Percentiles rank a stretch among this genome's conserved stretches.
Evolutionary conservation across 2,797 vertebrate species (phyloP).

Genomic region (Ispidina lecontei): DNA sequence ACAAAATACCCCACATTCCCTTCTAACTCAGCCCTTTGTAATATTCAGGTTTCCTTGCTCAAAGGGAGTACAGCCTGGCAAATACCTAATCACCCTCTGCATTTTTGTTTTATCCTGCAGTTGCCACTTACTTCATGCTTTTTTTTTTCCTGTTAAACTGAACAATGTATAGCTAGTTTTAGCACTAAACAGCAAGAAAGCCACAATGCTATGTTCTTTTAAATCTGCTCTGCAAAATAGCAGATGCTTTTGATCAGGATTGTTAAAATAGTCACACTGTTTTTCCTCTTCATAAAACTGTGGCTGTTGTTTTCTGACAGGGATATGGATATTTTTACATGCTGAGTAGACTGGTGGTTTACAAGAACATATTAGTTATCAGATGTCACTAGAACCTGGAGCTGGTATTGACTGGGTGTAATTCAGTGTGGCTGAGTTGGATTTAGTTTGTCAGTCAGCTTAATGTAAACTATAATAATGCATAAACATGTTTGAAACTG

Average conservation of each 20-base stretch:
- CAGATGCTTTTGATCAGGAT: not conserved
- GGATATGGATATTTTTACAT: not conserved
- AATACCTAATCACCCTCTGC: conserved; percentile 36
- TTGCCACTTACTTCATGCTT: conserved; percentile 45
- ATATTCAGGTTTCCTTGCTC: conserved; percentile 63
- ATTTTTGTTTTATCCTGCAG: conserved; percentile 3
- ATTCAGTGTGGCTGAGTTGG: not conserved
- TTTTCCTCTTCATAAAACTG: not conserved
- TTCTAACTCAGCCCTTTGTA: conserved; percentile 67
- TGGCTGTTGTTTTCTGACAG: not conserved
- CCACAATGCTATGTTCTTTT: not conserved
- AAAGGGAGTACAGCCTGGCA: conserved; percentile 51
- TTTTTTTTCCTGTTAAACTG: not conserved
- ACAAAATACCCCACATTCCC: conserved; percentile 78
- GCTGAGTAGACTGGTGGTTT: not conserved
- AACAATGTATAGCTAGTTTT: not conserved
- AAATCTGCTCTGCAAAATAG: not conserved
- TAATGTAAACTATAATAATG: not conserved
- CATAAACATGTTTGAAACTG: not conserved
- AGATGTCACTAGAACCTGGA: not conserved
- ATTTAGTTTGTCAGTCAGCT: not conserved
- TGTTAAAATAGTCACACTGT: not conserved
- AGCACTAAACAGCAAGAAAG: not conserved
- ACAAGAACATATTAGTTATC: not conserved
- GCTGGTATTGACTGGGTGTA: not conserved